Evolutionary conservation across 2,888 invertebrate species (phyloP).

Genomic region (Poecilus cupreus): DNA sequence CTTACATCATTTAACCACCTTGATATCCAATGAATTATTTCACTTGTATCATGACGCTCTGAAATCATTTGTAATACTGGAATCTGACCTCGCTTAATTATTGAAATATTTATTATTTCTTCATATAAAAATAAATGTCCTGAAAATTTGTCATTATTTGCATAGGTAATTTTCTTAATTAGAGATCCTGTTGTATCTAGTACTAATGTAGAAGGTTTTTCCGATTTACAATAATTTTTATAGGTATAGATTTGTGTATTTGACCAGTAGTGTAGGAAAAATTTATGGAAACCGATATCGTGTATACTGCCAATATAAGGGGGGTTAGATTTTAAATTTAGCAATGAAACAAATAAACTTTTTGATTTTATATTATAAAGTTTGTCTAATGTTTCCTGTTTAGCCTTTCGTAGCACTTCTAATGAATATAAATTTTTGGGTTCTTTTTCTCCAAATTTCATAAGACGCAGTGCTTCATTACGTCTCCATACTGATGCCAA

Average conservation of each 20-base stretch:
- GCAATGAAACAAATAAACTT: background rate
- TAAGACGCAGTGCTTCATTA: background rate
- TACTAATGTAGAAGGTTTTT: no score
- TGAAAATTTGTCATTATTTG: background rate
- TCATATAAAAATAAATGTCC: background rate
- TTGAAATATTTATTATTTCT: background rate
- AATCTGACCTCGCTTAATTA: no score
- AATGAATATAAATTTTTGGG: constrained; percentile 1
- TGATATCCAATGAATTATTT: no score
- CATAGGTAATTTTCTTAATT: background rate
- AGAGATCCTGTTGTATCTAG: no score
- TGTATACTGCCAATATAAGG: background rate
- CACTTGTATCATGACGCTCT: background rate
- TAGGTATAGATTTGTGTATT: background rate
- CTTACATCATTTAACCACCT: no score
- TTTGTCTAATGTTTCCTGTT: background rate
- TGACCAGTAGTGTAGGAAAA: background rate
- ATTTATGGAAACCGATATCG: background rate
- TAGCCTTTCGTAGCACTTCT: background rate
- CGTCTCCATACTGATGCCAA: background rate
- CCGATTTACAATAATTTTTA: no score
- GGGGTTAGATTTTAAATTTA: background rate
- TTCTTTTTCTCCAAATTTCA: background rate
- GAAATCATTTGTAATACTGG: background rate
- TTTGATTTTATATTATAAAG: background rate